Conservation (phyloP, 1,140 invertebrate genomes). For the Drosophila suzukii region DNA sequence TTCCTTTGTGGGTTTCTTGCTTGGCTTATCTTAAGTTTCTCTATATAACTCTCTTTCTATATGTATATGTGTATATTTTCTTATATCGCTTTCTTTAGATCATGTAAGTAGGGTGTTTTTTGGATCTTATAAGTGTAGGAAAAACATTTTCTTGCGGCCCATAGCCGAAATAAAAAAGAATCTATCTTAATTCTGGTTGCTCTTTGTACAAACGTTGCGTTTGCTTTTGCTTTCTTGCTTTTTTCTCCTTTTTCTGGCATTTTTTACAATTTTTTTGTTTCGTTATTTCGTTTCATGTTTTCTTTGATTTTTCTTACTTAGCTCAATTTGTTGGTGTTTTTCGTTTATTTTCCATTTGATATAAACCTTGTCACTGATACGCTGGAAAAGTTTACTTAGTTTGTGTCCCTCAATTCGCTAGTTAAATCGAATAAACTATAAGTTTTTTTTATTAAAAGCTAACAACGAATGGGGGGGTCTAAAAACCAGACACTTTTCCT, state of each 20-base stretch:
- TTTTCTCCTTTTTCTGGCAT: slow-evolving; percentile 9
- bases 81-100: slow-evolving; percentile 26
- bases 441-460: slow-evolving; percentile 1
- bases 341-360: slow-evolving; percentile 5
- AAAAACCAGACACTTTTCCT: background rate
- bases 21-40: slow-evolving; percentile 29
- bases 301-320: slow-evolving; percentile 32
- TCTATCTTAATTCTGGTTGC: slow-evolving; percentile 30
- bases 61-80: slow-evolving; percentile 20
- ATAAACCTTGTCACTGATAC: slow-evolving; percentile 31
- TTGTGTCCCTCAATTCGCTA: slow-evolving; percentile 30
- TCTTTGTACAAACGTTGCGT: slow-evolving; percentile 9
- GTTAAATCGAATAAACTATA: slow-evolving; percentile 6
- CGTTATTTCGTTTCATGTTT: slow-evolving; percentile 15
- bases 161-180: slow-evolving; percentile 25
- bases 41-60: slow-evolving; percentile 21
- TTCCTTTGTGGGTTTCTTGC: slow-evolving; percentile 12
- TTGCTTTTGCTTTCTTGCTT: slow-evolving; percentile 18
- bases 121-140: slow-evolving; percentile 13
- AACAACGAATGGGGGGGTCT: background rate
- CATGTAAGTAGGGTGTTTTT: slow-evolving; percentile 33
- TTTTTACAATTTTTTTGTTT: slow-evolving; percentile 28
- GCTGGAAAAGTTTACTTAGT: slow-evolving; percentile 15
- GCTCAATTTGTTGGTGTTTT: slow-evolving; percentile 45
- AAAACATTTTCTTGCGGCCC: slow-evolving; percentile 37